These are phyloP conservation scores for Pedicia rivosa DNA, from an alignment of 2,888 invertebrate genomes.

Conservation along the genomic window DNA sequence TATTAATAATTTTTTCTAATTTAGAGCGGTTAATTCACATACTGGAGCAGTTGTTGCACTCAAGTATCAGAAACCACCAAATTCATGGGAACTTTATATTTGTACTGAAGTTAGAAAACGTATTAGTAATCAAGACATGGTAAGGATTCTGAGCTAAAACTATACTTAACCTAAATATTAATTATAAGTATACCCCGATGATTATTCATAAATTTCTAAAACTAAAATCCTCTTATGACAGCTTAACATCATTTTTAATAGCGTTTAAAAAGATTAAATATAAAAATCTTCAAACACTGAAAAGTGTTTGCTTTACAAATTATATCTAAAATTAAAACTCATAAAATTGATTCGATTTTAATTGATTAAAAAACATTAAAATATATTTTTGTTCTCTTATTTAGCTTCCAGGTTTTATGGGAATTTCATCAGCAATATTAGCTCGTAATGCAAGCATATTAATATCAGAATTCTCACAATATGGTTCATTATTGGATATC, in stretches of 20 bases:
- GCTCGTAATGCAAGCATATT: slow-evolving; percentile 73
- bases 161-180: too few relatives aligned
- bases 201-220: too few relatives aligned
- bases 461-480: slow-evolving; percentile 66
- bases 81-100: slow-evolving; percentile 91
- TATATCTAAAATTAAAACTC: too few relatives aligned
- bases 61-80: slow-evolving; percentile 80
- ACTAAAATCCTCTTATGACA: too few relatives aligned
- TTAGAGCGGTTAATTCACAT: slow-evolving; percentile 24
- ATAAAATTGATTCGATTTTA: too few relatives aligned
- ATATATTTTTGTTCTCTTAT: slow-evolving; percentile 17
- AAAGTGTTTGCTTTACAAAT: too few relatives aligned
- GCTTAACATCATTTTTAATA: too few relatives aligned
- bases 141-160: too few relatives aligned
- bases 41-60: slow-evolving; percentile 42
- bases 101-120: slow-evolving; percentile 64
- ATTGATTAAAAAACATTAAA: too few relatives aligned
- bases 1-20: slow-evolving; percentile 4
- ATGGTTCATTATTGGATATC: slow-evolving; percentile 71
- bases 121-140: slow-evolving; percentile 40
- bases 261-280: too few relatives aligned
- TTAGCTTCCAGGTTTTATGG: slow-evolving; percentile 61
- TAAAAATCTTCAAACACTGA: too few relatives aligned
- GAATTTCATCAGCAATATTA: slow-evolving; percentile 59
- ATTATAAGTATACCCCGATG: too few relatives aligned